phyloP scores from a whole-genome alignment of 2,797 vertebrate species.

The Cuculus canorus region DNA sequence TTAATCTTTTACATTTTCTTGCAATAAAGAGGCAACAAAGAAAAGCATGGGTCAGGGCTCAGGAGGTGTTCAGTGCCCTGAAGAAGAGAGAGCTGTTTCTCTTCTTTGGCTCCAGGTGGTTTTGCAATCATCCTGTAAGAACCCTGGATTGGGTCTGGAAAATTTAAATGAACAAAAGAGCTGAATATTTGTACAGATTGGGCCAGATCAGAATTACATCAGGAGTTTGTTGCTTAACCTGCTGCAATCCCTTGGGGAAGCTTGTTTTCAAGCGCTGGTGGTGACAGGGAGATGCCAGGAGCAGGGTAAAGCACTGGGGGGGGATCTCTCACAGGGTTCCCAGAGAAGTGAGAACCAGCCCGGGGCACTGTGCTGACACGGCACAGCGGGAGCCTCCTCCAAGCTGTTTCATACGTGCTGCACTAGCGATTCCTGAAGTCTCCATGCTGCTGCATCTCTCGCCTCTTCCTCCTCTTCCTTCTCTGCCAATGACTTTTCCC shows the following conservation, averaged over 20 bases:
- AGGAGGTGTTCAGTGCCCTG: not conserved
- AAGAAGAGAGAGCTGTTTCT: not conserved
- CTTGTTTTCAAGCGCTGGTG: not conserved
- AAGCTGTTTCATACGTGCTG: not conserved
- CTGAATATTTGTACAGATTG: not conserved
- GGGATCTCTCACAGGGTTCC: not conserved
- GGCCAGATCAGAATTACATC: not conserved
- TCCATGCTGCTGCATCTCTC: slow-evolving; percentile 1
- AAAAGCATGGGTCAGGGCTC: not conserved
- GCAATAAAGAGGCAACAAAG: not conserved
- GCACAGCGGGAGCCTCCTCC: slow-evolving; percentile 14
- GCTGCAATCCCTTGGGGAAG: not conserved
- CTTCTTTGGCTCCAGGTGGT: not conserved
- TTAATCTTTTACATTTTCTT: not conserved
- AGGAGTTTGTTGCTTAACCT: not conserved
- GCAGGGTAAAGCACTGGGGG: not conserved
- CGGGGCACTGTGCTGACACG: slow-evolving; percentile 1
- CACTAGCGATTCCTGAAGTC: not conserved
- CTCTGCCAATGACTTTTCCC: not conserved
- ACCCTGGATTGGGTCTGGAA: not conserved
- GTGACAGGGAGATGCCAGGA: not conserved
- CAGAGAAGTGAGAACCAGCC: not conserved
- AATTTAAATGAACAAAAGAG: not conserved
- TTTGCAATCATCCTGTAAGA: not conserved
- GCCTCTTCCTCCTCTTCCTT: slow-evolving; percentile 2